Conservation (phyloP, 2,113 vertebrate genomes). For the Tachysurus vachellii region DNA sequence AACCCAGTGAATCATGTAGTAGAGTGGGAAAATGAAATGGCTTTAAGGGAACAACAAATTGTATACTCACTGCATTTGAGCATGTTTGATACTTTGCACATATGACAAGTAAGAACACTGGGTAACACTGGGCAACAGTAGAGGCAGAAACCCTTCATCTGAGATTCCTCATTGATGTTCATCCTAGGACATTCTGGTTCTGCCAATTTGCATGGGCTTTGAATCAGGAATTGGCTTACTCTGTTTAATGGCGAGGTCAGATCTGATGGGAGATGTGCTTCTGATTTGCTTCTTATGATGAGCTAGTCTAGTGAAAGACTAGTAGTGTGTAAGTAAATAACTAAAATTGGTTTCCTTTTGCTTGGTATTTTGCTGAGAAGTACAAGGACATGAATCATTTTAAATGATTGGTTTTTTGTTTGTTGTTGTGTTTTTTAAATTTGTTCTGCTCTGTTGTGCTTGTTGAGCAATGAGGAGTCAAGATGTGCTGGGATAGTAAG, state of each 20-base stretch:
- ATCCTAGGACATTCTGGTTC: background rate
- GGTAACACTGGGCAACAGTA: background rate
- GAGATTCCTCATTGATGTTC: background rate
- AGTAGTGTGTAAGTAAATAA: no score
- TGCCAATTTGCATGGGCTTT: background rate
- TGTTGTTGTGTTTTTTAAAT: no score
- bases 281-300: background rate
- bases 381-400: background rate
- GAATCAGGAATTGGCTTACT: background rate
- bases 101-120: background rate
- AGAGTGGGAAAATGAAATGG: background rate
- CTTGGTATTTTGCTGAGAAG: background rate
- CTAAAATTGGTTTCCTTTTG: background rate
- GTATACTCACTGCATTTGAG: background rate
- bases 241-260: background rate
- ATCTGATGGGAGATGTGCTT: background rate
- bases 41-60: background rate
- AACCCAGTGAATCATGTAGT: background rate
- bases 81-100: background rate
- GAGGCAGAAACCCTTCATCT: background rate
- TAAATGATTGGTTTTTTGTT: no score
- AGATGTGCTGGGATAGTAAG: background rate
- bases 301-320: background rate
- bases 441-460: background rate
- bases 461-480: background rate